phyloP scores from a whole-genome alignment of 2,113 vertebrate genomes.

The Ariopsis seemanni region DNA sequence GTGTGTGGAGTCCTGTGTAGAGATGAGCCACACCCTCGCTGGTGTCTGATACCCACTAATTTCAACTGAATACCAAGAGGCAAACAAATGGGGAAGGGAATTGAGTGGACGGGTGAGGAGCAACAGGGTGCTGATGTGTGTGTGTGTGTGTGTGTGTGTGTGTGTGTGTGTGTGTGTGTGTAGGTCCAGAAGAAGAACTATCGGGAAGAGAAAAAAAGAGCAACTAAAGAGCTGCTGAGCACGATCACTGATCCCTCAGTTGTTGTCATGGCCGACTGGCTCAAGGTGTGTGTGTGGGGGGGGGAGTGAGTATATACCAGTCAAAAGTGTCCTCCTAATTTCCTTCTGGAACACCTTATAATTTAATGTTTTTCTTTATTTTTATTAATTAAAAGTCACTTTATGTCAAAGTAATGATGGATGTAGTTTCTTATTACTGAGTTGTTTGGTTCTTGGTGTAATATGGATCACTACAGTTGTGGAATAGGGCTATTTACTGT shows the following conservation, averaged over 20 bases:
- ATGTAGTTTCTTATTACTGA: no score
- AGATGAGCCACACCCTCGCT: no score
- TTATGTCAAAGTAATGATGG: no score
- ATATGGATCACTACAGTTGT: no score
- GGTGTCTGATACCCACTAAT: not conserved
- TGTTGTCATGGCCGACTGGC: constrained; percentile 97
- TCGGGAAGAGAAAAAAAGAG: constrained; percentile 96
- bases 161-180: constrained; percentile 33
- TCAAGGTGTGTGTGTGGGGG: constrained; percentile 80
- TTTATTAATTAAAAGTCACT: no score
- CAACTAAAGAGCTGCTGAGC: constrained; percentile 95
- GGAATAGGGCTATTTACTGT: no score
- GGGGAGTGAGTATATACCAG: not conserved
- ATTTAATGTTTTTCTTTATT: no score
- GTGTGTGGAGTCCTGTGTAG: no score
- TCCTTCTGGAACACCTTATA: no score
- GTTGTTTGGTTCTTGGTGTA: no score
- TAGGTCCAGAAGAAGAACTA: constrained; percentile 99
- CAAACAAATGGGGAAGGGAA: not conserved
- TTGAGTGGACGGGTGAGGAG: not conserved
- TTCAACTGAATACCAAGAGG: not conserved
- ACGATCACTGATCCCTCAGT: constrained; percentile 97
- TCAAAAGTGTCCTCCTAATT: no score
- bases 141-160: constrained; percentile 22
- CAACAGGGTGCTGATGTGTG: not conserved